Evolutionary conservation across 2,797 vertebrate species (phyloP), one percentile per base, ranked within the genome.

Genomic region (Enoplosus armatus): DNA sequence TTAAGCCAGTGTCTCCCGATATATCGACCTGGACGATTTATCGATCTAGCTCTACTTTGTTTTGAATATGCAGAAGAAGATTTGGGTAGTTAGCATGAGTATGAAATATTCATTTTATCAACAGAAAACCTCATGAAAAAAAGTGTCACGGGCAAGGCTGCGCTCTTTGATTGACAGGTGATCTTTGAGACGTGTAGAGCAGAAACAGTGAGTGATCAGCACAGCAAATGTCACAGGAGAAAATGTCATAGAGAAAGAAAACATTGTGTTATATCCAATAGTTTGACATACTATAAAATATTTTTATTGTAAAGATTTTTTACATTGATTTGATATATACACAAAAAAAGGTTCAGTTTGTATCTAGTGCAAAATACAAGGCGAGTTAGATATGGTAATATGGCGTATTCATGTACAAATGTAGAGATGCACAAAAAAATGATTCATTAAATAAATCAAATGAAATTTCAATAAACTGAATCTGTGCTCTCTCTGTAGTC

Each of bases 101-200:
- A 8, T 10, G 9, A 31, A n/a, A 15, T 20, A n/a, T n/a, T 5
- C 0, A 33, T 45, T 33, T 33, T 5, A 20, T 73, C 4, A 33
- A 20, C 14, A 33, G 3, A 45, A 45, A 60, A 29, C 31, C 5
- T 35, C 5, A 11, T 1, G 27, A 2, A n/a, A 27, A 47, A 71
- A 58, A 58, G n/a, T 22, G 29, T 43, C 27, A 18, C 31, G 45
- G 45, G 7, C 8, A 18, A 22, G n/a, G 56, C 6, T 26, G 11
- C 15, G 3, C 8, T 56, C 33, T 59, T 16, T 58, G 45, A 83
- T 5, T 66, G 69, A 51, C 41, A 11, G 65, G 26, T 60, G 56
- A 80, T 67, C 56, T 63, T 77, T 63, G 11, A 43, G 29, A 45
- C 7, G 26, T 33, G 26, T 2, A 1, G 43, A 4, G 29, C 33